Evolutionary conservation across 2,888 invertebrate genomes (phyloP).

Genomic region (Mesorhabditis sp.): DNA sequence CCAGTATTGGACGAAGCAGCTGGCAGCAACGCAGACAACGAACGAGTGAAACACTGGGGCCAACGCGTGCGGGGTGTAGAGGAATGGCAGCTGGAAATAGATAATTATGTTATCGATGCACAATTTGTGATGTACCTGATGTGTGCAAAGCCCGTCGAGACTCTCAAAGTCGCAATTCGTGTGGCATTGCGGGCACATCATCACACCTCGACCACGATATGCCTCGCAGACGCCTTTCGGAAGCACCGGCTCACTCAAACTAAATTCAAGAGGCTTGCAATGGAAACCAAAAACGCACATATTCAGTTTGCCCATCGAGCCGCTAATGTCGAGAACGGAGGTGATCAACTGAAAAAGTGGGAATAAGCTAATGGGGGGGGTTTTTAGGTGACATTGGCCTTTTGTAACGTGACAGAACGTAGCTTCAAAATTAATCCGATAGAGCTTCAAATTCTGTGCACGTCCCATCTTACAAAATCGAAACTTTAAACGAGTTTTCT

Average conservation of each 20-base stretch:
- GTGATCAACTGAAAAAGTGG: too few species aligned
- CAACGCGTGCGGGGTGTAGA: neutral
- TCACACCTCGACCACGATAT: neutral
- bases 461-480: too few species aligned
- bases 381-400: too few species aligned
- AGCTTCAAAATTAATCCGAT: too few species aligned
- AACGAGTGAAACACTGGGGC: neutral
- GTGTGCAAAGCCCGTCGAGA: neutral
- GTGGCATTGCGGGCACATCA: conserved; percentile 3
- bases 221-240: neutral
- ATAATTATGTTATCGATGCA: neutral
- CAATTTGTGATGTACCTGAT: neutral
- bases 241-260: neutral
- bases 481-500: too few species aligned
- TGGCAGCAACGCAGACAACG: neutral
- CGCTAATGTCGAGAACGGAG: too few species aligned
- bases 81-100: neutral
- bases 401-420: too few species aligned
- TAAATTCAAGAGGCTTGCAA: neutral
- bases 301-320: too few species aligned
- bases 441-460: too few species aligned
- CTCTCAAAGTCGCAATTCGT: neutral
- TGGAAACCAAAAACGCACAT: too few species aligned
- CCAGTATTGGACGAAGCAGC: neutral
- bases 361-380: too few species aligned